Conservation (phyloP, 2,797 vertebrate genomes). For the Atherinosoma microstoma region DNA sequence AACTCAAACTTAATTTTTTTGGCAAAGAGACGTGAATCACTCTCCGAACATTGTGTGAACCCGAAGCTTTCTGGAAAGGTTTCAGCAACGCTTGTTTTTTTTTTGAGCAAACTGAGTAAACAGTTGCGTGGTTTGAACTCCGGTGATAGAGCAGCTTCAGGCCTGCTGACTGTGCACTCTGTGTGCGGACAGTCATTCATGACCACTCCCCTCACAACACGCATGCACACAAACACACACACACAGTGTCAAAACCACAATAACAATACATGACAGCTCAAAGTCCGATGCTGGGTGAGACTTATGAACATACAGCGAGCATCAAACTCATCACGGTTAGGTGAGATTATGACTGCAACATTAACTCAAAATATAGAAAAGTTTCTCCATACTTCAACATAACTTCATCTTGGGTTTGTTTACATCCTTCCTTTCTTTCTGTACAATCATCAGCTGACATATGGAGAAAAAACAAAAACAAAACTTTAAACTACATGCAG, state of each 20-base stretch:
- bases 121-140: constrained; percentile 59
- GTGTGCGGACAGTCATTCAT: constrained; percentile 56
- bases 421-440: too few relatives aligned
- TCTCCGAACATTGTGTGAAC: neutral
- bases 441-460: too few relatives aligned
- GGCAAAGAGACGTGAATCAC: neutral
- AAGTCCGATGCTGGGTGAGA: constrained; percentile 65
- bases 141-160: constrained; percentile 69
- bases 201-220: constrained; percentile 46
- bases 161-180: constrained; percentile 71
- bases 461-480: neutral
- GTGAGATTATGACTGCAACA: neutral
- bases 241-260: constrained; percentile 59
- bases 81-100: constrained; percentile 40
- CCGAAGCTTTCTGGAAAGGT: constrained; percentile 29
- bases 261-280: constrained; percentile 63
- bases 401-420: neutral
- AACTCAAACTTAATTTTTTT: neutral
- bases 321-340: constrained; percentile 19
- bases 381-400: neutral
- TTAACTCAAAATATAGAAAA: neutral
- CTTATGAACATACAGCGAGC: constrained; percentile 9
- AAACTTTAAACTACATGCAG: neutral
- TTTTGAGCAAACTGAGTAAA: constrained; percentile 44
- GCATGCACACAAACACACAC: constrained; percentile 23